Evolutionary conservation across 2,797 vertebrate genomes (phyloP), one percentile per base, ranked within the genome.

Genomic region (Myripristis jacobus): DNA sequence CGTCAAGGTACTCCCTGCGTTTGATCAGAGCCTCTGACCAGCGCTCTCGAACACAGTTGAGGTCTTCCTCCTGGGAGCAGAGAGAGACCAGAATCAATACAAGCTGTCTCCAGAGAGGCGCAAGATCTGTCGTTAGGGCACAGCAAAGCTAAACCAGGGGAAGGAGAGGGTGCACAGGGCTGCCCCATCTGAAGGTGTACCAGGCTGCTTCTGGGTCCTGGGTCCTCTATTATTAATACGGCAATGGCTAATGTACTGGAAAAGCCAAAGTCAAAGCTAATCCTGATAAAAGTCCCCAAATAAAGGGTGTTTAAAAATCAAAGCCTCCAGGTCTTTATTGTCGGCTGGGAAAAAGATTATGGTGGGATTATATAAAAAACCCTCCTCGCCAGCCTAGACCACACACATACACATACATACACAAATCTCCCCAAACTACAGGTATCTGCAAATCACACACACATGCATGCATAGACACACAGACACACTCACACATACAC

Each of bases 1-100:
- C 96, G 27, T 99, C 97, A 48, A 99, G 94, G 81, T 99, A 99
- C 76, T 98, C 96, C 64, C 95, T 94, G 0, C 98, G 96, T 89
- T 98, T 98, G 87, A 97, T 94, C 81, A 99, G 92, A 0, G 98
- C 97, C 10, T 99, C 98, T 10, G 98, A 99, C 98, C 98, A 99
- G 50, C 94, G 95, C 68, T 97, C 96, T 75, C 98, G 90, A 5
- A 99, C 95, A 19, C 94, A 97, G 89, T 98, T 98, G 79, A 99
- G 93, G 86, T 99, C 98, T 93, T 99, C 98, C 79, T 99, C 98
- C 98, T 99, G 86, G 8, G 87, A 75, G 7, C 60, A 88, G 41
- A 88, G 56, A 73, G 62, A 68, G 25, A 47, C 1, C 24, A 73
- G 41, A 77, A 48, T 89, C 75, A 82, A 41, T 41, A 74, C 51